Base-by-base conservation (phyloP, 2,113 vertebrate genomes). In the Lasiurus cinereus region DNA sequence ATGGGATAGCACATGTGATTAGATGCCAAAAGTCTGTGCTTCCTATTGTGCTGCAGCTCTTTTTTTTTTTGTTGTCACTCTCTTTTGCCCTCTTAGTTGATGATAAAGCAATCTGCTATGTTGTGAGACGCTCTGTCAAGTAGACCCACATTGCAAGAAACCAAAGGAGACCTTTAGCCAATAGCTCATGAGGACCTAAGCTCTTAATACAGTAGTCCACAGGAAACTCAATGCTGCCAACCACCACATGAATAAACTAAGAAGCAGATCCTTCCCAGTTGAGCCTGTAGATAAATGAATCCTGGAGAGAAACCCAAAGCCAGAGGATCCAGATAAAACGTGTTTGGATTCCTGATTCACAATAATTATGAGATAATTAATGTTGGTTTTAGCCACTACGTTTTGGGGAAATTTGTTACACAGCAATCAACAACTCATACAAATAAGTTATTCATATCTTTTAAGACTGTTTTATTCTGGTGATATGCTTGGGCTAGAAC, bases 331-430 rank as follows among this genome's bases (percentile, higher is more conserved):
- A 33, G 12, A 92, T 90, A 92, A 92, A 46, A 83, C 0, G 1
- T 39, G 10, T 83, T 90, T 50, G 4, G 21, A 86, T 97, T 95
- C 33, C 16, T 92, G 18, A 92, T 8, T 67, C 39, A 83, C 2
- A 88, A 14, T 90, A 73, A 93, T 31, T 78, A 4, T 74, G 73
- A 88, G 27, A 86, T n/a, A 74, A n/a, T 87, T 46, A n/a, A 10
- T 93, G 48, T 78, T 93, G 29, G 10, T 78, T 93, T 87, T 94
- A 94, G 48, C 16, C 4, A 91, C 77, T 91, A 93, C 43, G 14
- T 90, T 96, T 80, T n/a, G n/a, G 80, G 33, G 2, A 67, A 56
- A 88, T 73, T 79, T 97, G 64, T 93, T 84, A 76, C 74, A 90
- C 2, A 83, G 33, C 43, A 87, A 67, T 67, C 88, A 91, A 22